Evolutionary conservation across 1,140 invertebrate genomes (phyloP).

Genomic region (Plectus sambesii): DNA sequence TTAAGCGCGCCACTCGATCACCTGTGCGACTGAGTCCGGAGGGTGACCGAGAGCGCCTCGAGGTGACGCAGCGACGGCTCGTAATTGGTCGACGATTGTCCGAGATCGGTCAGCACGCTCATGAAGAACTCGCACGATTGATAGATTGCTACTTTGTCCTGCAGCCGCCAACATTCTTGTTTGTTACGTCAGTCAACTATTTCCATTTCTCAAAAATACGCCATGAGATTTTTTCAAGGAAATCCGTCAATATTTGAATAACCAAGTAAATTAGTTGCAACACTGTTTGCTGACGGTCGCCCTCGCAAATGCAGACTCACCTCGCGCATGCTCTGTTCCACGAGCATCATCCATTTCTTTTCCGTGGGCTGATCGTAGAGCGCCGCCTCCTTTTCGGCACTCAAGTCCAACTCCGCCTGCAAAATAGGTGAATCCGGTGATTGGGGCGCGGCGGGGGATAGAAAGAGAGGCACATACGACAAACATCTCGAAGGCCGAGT

Average conservation of each 20-base stretch:
- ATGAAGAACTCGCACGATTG: no score
- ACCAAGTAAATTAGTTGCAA: conserved; percentile 4
- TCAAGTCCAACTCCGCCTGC: conserved; percentile 33
- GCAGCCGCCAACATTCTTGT: no score
- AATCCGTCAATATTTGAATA: conserved; percentile 15
- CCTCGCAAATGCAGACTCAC: neutral
- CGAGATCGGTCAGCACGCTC: no score
- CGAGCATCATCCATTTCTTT: conserved; percentile 31
- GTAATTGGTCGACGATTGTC: conserved; percentile 17
- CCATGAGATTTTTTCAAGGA: no score
- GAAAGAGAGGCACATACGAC: conserved; percentile 13
- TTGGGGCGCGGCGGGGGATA: conserved; percentile 3
- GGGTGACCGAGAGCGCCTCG: conserved; percentile 29
- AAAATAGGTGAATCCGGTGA: conserved; percentile 15
- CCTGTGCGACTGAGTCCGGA: conserved; percentile 33
- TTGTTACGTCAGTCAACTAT: no score
- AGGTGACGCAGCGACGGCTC: conserved; percentile 26
- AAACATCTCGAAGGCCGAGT: conserved; percentile 14
- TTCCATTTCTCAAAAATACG: no score
- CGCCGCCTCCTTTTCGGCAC: conserved; percentile 25
- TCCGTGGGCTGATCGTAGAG: conserved; percentile 27
- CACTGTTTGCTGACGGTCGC: neutral
- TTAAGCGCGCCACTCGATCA: conserved; percentile 6
- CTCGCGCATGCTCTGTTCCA: conserved; percentile 14
- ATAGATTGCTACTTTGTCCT: no score